Conservation (phyloP, 2,888 invertebrate genomes). For the Trissoscelio sp. region DNA sequence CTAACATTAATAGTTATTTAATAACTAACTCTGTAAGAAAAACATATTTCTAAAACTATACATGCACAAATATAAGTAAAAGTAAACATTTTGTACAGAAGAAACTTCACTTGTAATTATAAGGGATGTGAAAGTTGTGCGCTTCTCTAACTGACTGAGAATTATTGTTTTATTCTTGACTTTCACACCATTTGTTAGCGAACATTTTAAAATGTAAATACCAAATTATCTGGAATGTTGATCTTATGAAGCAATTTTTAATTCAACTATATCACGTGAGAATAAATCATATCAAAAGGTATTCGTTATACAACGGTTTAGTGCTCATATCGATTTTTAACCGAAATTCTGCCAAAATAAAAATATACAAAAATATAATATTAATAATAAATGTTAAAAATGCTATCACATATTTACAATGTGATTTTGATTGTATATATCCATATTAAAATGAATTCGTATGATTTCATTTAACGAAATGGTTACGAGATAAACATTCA, state of each 20-base stretch:
- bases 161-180: constrained; percentile 4
- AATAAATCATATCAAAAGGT: constrained; percentile 34
- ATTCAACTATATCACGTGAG: constrained; percentile 20
- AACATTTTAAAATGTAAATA: constrained; percentile 36
- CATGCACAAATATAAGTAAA: constrained; percentile 8
- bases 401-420: constrained; percentile 19
- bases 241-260: constrained; percentile 48
- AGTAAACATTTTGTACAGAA: constrained; percentile 5
- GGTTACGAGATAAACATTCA: neutral
- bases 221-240: constrained; percentile 27
- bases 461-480: constrained; percentile 2
- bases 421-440: constrained; percentile 21
- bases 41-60: neutral
- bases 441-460: constrained; percentile 1
- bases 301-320: constrained; percentile 1
- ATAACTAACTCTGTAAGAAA: constrained; percentile 1
- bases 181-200: constrained; percentile 23
- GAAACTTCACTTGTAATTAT: constrained; percentile 13
- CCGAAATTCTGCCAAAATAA: constrained; percentile 30
- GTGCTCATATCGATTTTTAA: constrained; percentile 15
- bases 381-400: constrained; percentile 8
- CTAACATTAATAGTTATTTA: constrained; percentile 2
- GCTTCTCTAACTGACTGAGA: constrained; percentile 21
- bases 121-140: constrained; percentile 50
- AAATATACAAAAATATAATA: constrained; percentile 13